Conservation (phyloP, 2,113 vertebrate genomes). For the Montifringilla adamsi region DNA sequence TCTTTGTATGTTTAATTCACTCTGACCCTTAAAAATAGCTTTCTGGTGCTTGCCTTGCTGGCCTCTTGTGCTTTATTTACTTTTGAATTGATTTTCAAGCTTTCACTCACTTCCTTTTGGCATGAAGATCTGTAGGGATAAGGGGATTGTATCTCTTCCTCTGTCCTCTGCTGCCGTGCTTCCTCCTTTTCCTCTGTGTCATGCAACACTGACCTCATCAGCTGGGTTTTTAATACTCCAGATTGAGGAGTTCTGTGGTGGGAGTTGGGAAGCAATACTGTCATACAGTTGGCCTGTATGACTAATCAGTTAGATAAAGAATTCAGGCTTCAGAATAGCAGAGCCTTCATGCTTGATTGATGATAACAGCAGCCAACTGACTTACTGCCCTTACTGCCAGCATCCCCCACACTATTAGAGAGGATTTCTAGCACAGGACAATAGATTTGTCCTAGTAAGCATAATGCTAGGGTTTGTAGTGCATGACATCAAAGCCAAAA, state of each 20-base stretch:
- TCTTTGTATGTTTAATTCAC: not conserved
- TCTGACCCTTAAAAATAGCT: conserved; percentile 20
- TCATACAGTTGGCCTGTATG: conserved; percentile 37
- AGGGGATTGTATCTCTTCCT: not conserved
- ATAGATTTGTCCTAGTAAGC: conserved; percentile 41
- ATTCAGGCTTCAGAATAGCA: conserved; percentile 34
- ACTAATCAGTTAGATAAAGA: conserved; percentile 63
- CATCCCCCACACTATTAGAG: not conserved
- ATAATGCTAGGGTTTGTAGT: not conserved
- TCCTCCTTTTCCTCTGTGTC: not conserved
- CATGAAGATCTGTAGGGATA: not conserved
- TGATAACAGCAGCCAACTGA: conserved; percentile 51
- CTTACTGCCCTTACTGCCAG: conserved; percentile 43
- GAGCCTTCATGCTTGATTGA: conserved; percentile 58
- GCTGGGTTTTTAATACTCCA: not conserved
- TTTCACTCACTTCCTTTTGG: not conserved
- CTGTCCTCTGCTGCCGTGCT: not conserved
- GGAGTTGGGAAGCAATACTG: not conserved
- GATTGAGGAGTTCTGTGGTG: not conserved
- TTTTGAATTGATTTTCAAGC: conserved; percentile 8
- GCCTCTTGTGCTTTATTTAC: conserved; percentile 15
- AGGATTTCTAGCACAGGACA: conserved; percentile 25
- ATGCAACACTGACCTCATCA: conserved; percentile 1
- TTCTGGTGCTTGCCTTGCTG: not conserved
- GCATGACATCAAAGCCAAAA: not conserved